Evolutionary conservation across 1,140 invertebrate species (phyloP).

Genomic region (Drosophila truncata): DNA sequence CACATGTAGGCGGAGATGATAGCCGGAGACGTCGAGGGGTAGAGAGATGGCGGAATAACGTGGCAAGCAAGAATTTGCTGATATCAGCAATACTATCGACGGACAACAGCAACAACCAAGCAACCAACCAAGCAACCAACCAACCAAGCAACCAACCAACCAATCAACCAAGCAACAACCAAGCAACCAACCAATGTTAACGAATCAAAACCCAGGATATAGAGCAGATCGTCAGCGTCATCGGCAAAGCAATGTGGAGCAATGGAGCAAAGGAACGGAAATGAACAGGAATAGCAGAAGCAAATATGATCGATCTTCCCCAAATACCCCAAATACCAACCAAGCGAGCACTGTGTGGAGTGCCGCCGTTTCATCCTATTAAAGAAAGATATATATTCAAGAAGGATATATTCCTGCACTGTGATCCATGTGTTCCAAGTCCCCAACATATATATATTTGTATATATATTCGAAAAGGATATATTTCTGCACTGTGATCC

Average conservation of each 20-base stretch:
- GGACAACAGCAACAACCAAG: not conserved
- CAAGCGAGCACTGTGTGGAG: not conserved
- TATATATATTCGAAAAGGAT: conserved; percentile 2
- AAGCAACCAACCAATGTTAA: conserved; percentile 15
- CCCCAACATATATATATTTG: not conserved
- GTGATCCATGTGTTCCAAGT: conserved; percentile 19
- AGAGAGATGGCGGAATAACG: conserved; percentile 29
- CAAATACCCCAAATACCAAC: not conserved
- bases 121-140: conserved; percentile 12
- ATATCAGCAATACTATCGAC: conserved; percentile 10
- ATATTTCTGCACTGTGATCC: conserved; percentile 11
- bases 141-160: not conserved
- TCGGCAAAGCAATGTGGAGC: not conserved
- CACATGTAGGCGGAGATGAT: conserved; percentile 90
- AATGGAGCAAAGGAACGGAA: not conserved
- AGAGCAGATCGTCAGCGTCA: conserved; percentile 18
- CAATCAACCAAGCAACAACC: conserved; percentile 6
- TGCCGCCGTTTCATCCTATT: not conserved
- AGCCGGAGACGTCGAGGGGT: conserved; percentile 22
- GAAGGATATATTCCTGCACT: not conserved
- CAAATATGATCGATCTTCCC: conserved; percentile 1
- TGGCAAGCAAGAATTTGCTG: conserved; percentile 27
- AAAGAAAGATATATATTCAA: conserved; percentile 9
- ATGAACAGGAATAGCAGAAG: not conserved
- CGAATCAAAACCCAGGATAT: conserved; percentile 11